Conservation (phyloP, 1,140 invertebrate species). For the Riptortus pedestris region DNA sequence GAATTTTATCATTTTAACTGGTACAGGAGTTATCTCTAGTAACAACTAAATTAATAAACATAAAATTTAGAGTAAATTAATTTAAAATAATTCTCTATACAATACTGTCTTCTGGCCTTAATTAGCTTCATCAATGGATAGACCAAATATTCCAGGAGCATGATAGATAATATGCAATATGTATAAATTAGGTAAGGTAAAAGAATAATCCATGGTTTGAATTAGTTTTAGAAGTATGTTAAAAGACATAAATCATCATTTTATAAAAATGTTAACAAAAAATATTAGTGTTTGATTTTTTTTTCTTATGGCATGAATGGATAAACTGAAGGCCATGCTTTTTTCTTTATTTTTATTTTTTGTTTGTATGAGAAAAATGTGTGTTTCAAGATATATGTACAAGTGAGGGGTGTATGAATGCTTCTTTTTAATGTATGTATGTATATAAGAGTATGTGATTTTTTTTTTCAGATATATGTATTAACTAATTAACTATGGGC, state of each 20-base stretch:
- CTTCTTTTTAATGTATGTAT: too few species aligned
- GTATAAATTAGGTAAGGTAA: conserved; percentile 8
- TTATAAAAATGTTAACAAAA: background rate
- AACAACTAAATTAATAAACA: too few species aligned
- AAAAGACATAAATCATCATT: conserved; percentile 11
- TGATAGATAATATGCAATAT: conserved; percentile 10
- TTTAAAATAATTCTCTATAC: too few species aligned
- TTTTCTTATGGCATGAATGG: too few species aligned
- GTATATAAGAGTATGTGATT: background rate
- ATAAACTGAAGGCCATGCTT: too few species aligned
- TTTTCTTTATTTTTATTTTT: background rate
- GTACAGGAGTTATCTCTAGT: too few species aligned
- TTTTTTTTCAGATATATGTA: too few species aligned
- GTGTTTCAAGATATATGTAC: background rate
- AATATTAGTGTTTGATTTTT: background rate
- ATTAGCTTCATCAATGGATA: conserved; percentile 6
- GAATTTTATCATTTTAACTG: too few species aligned
- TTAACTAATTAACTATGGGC: background rate
- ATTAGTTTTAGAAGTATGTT: conserved; percentile 13
- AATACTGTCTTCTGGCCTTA: background rate
- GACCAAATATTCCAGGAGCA: background rate
- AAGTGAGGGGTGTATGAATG: too few species aligned
- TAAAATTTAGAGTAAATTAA: too few species aligned
- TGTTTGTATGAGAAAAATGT: background rate
- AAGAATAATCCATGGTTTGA: background rate